phyloP scores from a whole-genome alignment of 1,140 invertebrate genomes.

The Conus betulinus region DNA sequence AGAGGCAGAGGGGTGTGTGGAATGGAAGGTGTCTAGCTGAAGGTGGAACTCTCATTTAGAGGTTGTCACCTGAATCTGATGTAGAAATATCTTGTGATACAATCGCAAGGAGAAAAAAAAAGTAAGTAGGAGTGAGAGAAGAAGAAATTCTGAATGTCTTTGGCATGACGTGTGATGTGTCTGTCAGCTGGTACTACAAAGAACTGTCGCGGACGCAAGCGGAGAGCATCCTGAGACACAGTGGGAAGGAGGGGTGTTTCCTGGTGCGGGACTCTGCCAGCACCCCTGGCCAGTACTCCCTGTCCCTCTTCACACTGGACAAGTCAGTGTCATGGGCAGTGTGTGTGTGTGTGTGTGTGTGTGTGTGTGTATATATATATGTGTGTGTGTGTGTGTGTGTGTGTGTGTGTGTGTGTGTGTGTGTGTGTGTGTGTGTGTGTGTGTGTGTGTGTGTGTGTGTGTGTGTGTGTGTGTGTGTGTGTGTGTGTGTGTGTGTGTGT shows the following conservation, averaged over 20 bases:
- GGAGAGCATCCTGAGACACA: constrained; percentile 92
- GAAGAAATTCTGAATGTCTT: too few relatives aligned
- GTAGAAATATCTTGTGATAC: too few relatives aligned
- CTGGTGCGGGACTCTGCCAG: constrained; percentile 96
- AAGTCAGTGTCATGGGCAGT: constrained; percentile 46
- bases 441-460: constrained; percentile 19
- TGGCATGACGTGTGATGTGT: too few relatives aligned
- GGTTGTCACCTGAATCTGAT: too few relatives aligned
- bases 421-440: background rate
- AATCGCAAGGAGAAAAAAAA: too few relatives aligned
- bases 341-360: constrained; percentile 19
- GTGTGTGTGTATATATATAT: background rate
- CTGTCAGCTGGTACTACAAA: constrained; percentile 92
- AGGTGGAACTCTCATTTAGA: too few relatives aligned
- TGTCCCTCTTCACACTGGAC: constrained; percentile 93
- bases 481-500: background rate
- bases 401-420: constrained; percentile 10
- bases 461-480: constrained; percentile 2
- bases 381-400: constrained; percentile 22
- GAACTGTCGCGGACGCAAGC: constrained; percentile 94
- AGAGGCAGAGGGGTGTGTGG: too few relatives aligned
- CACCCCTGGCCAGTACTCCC: constrained; percentile 91
- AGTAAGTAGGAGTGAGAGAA: too few relatives aligned
- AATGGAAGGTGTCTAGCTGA: too few relatives aligned
- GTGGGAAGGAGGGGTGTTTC: constrained; percentile 96